Base-by-base conservation (phyloP, 1,140 invertebrate genomes). In the Drosophila guanche region DNA sequence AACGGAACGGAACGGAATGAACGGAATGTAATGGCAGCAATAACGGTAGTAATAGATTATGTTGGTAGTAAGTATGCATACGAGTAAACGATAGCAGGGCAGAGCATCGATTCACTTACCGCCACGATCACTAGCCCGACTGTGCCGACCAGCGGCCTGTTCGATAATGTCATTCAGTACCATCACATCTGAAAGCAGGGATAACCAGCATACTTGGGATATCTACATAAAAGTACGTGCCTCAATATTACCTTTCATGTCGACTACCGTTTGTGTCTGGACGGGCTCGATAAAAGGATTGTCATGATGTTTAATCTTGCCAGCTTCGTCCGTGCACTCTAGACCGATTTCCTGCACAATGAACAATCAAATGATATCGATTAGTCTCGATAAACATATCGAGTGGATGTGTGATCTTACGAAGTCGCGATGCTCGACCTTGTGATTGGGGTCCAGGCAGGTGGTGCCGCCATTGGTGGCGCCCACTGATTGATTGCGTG, bases 151-250 rank as follows among this genome's bases (percentile, higher is more conserved):
- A 68, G 96, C 97, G 29, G 97, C 98, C 93, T 99, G 97, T 92
- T 99, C 98, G 75, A 99, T 97, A 72, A 99, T 98, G 91, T 99
- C 97, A 92, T 98, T 98, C 75, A 99, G 92, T 65, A 99, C 97
- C 97, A 99, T 98, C 51, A 99, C 97, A 94, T 99, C 98, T 99
- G 92, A 16, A 55, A 50, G 5, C 5, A 41, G 10, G 14, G 0
- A 45, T 23, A 37, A 4, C n/a, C 12, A 5, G 16, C 6, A 23
- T 16, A 3, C 2, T 16, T 2, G 2, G 4, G 7, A 5, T 20
- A 22, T n/a, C 5, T 4, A 23, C 10, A 7, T 3, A 2, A 10
- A 16, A 1, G 1, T 45, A 2, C n/a, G 5, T 42, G 20, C 20
- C 1, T 3, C 5, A 42, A 16, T 6, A 14, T 10, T 50, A 98